Evolutionary conservation across 2,888 invertebrate species (phyloP), one percentile per base, ranked within the genome.

Genomic region (Tipula lateralis): DNA sequence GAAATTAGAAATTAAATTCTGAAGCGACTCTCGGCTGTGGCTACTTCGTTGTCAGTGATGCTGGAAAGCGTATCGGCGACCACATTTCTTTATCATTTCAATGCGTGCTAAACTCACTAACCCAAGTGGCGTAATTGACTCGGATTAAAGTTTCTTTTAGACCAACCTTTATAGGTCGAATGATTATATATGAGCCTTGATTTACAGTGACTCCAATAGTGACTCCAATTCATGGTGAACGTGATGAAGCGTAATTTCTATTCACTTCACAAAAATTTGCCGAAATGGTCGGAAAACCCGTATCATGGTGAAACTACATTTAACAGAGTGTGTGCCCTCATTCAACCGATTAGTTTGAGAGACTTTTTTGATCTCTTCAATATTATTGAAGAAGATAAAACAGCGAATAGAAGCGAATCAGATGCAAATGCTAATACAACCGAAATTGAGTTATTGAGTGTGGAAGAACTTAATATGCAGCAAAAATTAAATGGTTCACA

Each of bases 201-300:
- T n/a, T n/a, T n/a, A n/a, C n/a, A n/a, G n/a, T n/a, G n/a, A n/a
- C n/a, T n/a, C n/a, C n/a, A n/a, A n/a, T n/a, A n/a, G n/a, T 97
- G 85, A 94, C 95, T 86, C 94, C 96, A 1, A 95, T 94, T 89
- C 95, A 95, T 87, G 89, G 89, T 13, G 93, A 93, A 87, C 89
- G 92, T 0, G 92, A 92, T 83, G 94, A 94, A 84, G 93, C 94
- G 86, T 92, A 92, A 19, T 91, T 93, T 85, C 90, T 92, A 30
- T 94, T 94, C 87, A 91, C 92, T 85, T 92, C 92, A 86, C 94
- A 95, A 88, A 94, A 94, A 87, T 95, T 96, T 7, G 96, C 97
- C 4, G 97, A 98, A 88, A 96, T 97, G 89, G 92, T 97, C 95
- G 88, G 94, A 94, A 29, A 96, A 96, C 88, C 95, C 96, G 87